phyloP scores from a whole-genome alignment of 2,797 vertebrate genomes.

The Gallinago stenura region DNA sequence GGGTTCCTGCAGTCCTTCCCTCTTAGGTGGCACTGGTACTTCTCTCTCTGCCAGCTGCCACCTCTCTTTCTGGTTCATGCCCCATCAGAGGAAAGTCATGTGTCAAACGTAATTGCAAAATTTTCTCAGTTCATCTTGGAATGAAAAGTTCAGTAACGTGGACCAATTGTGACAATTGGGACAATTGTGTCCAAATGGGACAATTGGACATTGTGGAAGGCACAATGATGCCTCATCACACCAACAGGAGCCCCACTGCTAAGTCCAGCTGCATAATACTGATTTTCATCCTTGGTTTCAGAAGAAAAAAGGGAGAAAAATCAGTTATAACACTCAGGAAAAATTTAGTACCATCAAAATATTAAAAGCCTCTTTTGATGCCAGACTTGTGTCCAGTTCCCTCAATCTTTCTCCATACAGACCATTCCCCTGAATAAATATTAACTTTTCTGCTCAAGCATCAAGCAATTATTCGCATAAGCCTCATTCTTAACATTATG shows the following conservation, averaged over 20 bases:
- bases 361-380: neutral
- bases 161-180: neutral
- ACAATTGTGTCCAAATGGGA: no score
- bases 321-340: neutral
- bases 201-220: neutral
- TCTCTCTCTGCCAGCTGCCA: neutral
- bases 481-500: conserved; percentile 7
- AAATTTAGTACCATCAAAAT: neutral
- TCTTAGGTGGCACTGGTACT: neutral
- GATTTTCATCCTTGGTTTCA: neutral
- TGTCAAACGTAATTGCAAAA: rapidly evolving
- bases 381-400: neutral
- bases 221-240: neutral
- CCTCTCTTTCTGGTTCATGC: neutral
- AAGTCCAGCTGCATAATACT: neutral
- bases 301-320: neutral
- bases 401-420: neutral
- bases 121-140: neutral
- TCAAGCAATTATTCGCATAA: conserved; percentile 15
- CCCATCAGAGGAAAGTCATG: rapidly evolving
- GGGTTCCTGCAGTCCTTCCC: neutral
- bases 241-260: neutral
- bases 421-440: conserved; percentile 39
- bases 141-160: neutral
- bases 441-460: conserved; percentile 44